Percentiles rank a stretch among this genome's conserved stretches.
phyloP scores from a whole-genome alignment of 1,140 invertebrate species.

The Cyrtorhinus lividipennis region DNA sequence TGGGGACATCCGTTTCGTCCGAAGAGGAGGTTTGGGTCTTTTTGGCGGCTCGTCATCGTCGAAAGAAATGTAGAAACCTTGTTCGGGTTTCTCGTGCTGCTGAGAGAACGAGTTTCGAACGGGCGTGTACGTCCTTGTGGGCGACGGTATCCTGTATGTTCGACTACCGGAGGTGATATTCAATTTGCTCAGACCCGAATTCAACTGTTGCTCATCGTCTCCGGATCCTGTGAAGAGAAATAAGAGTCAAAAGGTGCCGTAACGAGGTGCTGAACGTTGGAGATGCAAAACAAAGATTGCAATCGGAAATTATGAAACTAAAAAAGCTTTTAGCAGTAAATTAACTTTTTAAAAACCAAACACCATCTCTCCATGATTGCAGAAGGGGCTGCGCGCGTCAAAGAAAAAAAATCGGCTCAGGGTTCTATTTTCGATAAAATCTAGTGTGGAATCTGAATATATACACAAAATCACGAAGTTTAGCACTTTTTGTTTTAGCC shows the following conservation, averaged over 20 bases:
- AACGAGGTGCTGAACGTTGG: neutral
- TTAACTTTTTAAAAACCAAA: too few species aligned
- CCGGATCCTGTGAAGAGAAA: conserved; percentile 27
- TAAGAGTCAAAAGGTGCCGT: neutral
- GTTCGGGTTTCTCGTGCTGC: conserved; percentile 39
- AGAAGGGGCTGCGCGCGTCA: too few species aligned
- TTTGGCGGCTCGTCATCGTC: conserved; percentile 60
- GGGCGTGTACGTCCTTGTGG: conserved; percentile 47
- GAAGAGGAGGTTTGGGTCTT: conserved; percentile 70
- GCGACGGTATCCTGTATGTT: conserved; percentile 74
- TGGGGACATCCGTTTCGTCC: conserved; percentile 57
- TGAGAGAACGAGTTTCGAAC: conserved; percentile 50
- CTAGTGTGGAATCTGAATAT: too few species aligned
- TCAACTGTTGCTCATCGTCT: conserved; percentile 36
- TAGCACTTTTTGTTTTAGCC: too few species aligned
- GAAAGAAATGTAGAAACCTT: conserved; percentile 91
- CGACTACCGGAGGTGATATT: conserved; percentile 73
- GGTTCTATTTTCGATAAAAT: too few species aligned
- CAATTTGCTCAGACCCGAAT: conserved; percentile 48
- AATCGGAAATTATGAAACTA: too few species aligned
- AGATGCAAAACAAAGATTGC: too few species aligned
- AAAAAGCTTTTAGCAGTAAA: too few species aligned
- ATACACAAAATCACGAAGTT: too few species aligned
- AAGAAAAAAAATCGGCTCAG: too few species aligned
- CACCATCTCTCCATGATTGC: too few species aligned